Conservation (phyloP, 2,888 invertebrate species). For the Octodonta nipae region DNA sequence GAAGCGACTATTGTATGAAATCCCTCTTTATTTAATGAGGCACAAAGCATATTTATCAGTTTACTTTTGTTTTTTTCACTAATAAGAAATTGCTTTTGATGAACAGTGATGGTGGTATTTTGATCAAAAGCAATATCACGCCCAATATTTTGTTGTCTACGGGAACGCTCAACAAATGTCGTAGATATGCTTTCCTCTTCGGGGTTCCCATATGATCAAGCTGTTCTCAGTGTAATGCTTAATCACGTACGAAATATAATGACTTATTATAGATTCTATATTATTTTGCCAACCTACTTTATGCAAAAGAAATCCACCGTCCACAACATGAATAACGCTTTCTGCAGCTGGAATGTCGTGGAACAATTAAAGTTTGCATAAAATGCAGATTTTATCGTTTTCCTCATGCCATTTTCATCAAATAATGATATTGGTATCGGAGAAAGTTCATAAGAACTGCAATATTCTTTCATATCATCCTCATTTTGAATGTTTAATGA, state of each 20-base stretch:
- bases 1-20: not conserved
- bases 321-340: conserved; percentile 10
- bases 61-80: not conserved
- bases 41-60: not conserved
- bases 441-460: conserved; percentile 1
- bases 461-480: conserved; percentile 1
- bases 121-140: conserved; percentile 1
- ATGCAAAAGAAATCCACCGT: conserved; percentile 11
- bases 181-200: not conserved
- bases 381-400: conserved; percentile 1
- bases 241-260: conserved; percentile 1
- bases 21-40: not conserved
- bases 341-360: not conserved
- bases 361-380: not conserved
- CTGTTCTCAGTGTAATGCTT: not conserved
- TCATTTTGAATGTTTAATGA: not conserved
- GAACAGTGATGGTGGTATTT: not conserved
- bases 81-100: not conserved
- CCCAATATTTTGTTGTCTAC: not conserved
- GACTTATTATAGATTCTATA: not conserved
- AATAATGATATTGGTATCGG: conserved; percentile 1
- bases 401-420: not conserved
- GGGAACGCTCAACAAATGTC: not conserved
- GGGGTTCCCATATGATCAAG: not conserved
- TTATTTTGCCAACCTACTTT: conserved; percentile 11